A percentile compares a stretch with the other conserved stretches of the same genome.
Evolutionary conservation across 2,797 vertebrate species (phyloP).

Genomic region (Chloroceryle inda): DNA sequence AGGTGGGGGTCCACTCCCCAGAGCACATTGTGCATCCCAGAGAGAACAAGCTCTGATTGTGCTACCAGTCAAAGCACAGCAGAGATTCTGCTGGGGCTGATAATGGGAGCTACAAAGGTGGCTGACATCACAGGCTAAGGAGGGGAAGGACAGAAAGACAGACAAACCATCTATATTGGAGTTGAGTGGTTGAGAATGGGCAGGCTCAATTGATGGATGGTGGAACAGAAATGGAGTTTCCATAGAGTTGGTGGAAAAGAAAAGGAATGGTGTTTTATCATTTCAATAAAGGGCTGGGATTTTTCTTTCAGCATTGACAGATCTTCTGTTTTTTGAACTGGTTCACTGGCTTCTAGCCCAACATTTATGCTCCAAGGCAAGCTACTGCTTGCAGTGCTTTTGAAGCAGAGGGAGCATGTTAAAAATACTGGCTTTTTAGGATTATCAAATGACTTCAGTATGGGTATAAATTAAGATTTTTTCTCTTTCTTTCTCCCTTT

Average conservation of each 20-base stretch:
- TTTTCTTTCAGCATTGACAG: constrained; percentile 15
- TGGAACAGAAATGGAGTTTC: constrained; percentile 51
- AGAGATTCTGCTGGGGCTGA: constrained; percentile 28
- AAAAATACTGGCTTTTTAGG: background rate
- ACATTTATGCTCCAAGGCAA: background rate
- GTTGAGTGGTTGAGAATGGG: constrained; percentile 31
- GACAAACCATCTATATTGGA: background rate
- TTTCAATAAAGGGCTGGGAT: background rate
- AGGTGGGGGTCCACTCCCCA: background rate
- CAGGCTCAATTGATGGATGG: background rate
- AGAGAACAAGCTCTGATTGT: constrained; percentile 50
- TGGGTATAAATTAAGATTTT: background rate
- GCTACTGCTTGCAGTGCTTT: background rate
- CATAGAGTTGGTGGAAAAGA: constrained; percentile 26
- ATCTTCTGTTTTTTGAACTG: constrained; percentile 20
- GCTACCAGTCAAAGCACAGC: constrained; percentile 32
- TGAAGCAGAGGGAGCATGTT: background rate
- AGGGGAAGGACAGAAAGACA: background rate
- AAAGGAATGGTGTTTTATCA: background rate
- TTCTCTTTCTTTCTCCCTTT: background rate
- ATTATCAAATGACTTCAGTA: background rate
- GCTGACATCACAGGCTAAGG: constrained; percentile 31
- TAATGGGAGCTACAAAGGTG: constrained; percentile 49
- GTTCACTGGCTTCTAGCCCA: constrained; percentile 46
- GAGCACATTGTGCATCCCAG: constrained; percentile 20